Evolutionary conservation across 1,140 invertebrate genomes (phyloP).

Genomic region (Lordiphosa mommai): DNA sequence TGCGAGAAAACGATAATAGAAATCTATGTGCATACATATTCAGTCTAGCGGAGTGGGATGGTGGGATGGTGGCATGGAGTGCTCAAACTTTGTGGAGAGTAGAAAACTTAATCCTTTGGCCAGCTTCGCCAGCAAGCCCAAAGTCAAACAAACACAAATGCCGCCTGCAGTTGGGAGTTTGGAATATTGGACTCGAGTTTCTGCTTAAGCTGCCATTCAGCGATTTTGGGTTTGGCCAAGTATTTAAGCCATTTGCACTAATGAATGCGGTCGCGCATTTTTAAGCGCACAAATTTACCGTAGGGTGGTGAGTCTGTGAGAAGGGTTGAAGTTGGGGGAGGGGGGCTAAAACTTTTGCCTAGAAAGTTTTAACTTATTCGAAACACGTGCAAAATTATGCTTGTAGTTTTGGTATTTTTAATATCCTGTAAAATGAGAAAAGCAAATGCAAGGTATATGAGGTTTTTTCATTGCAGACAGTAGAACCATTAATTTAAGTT

Average conservation of each 20-base stretch:
- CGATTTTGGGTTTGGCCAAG: constrained; percentile 56
- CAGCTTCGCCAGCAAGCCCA: constrained; percentile 40
- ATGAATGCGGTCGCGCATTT: constrained; percentile 78
- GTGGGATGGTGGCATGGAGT: constrained; percentile 7
- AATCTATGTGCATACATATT: constrained; percentile 3
- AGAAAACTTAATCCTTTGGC: constrained; percentile 65
- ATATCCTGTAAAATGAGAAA: constrained; percentile 1
- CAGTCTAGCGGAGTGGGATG: constrained; percentile 1
- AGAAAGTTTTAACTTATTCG: constrained; percentile 65
- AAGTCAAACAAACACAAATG: constrained; percentile 70
- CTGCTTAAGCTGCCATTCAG: constrained; percentile 57
- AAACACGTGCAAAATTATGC: constrained; percentile 76
- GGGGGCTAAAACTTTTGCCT: constrained; percentile 37
- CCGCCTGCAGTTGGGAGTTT: constrained; percentile 3
- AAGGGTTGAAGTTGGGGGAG: neutral
- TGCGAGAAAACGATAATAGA: constrained; percentile 26
- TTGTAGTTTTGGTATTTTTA: constrained; percentile 31
- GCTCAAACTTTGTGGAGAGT: constrained; percentile 27
- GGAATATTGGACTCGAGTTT: too few relatives aligned
- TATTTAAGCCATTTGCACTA: constrained; percentile 77
- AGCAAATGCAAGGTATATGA: neutral
- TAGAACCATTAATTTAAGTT: neutral
- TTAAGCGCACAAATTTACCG: constrained; percentile 40
- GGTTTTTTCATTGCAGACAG: neutral
- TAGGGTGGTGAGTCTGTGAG: neutral